Evolutionary conservation across 30 jellyfish, hydroid and myxozoan species (phyloP).

Genomic region (Cassiopea andromeda): DNA sequence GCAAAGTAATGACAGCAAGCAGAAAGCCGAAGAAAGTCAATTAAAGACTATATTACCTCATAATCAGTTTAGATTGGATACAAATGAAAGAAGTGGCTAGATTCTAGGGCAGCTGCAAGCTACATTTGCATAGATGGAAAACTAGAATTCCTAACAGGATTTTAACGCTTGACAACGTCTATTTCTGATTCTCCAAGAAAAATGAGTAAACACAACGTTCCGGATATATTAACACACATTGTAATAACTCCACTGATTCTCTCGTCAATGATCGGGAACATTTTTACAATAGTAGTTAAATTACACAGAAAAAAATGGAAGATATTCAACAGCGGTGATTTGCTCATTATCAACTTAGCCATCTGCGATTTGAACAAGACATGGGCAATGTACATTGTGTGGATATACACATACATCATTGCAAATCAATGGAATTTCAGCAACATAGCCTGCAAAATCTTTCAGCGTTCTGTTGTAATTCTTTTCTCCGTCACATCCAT

Average conservation of each 20-base stretch:
- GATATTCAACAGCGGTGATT: slow-evolving; percentile 61
- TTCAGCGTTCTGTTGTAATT: slow-evolving; percentile 15
- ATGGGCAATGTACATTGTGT: slow-evolving; percentile 36
- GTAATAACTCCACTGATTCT: slow-evolving; percentile 25
- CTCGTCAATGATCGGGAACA: slow-evolving; percentile 46
- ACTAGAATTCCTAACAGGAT: too few species aligned
- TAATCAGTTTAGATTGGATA: too few species aligned
- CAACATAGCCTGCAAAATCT: slow-evolving; percentile 6
- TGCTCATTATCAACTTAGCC: slow-evolving; percentile 57
- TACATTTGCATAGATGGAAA: too few species aligned
- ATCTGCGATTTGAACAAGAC: slow-evolving; percentile 59
- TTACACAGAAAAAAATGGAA: slow-evolving; percentile 35
- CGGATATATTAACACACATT: slow-evolving; percentile 43
- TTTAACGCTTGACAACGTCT: too few species aligned
- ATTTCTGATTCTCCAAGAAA: too few species aligned
- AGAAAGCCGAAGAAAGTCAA: neutral
- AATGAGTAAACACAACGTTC: slow-evolving; percentile 16
- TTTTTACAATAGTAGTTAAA: slow-evolving; percentile 32
- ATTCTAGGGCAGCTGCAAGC: too few species aligned
- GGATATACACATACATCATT: slow-evolving; percentile 25
- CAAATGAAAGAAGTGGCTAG: too few species aligned
- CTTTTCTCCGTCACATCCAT: slow-evolving; percentile 66
- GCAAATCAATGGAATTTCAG: slow-evolving; percentile 25
- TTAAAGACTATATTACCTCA: too few species aligned
- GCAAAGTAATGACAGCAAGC: neutral